Evolutionary conservation across 2,797 vertebrate species (phyloP).

Genomic region (Oreochromis mossambicus): DNA sequence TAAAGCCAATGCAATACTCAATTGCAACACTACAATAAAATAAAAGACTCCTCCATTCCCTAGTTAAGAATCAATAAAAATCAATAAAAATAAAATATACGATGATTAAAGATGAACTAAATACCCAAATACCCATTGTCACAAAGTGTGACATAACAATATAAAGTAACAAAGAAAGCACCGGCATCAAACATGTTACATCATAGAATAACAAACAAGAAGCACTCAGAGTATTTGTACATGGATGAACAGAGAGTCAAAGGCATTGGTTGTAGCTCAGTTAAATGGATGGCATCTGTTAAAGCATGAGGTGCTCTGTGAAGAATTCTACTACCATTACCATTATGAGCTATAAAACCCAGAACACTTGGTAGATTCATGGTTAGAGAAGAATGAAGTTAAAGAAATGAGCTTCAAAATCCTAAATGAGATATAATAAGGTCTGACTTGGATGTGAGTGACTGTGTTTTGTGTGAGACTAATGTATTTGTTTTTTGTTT

Average conservation of each 20-base stretch:
- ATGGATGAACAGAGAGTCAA: background rate
- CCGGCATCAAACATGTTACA: background rate
- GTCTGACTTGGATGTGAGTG: background rate
- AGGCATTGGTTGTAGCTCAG: background rate
- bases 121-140: background rate
- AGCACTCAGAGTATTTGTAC: background rate
- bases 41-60: background rate
- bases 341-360: background rate
- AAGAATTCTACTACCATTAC: background rate
- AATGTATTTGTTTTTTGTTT: background rate
- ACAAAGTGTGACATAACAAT: background rate
- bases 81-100: background rate
- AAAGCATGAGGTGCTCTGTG: background rate
- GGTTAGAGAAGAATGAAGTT: background rate
- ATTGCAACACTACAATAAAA: background rate
- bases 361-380: background rate
- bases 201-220: background rate
- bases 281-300: background rate
- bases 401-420: background rate
- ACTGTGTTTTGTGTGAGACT: too few relatives aligned
- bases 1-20: background rate
- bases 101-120: background rate
- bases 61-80: background rate
- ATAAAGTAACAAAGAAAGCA: background rate
- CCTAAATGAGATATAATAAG: background rate